These are phyloP conservation scores for Drosophila atripex DNA, from an alignment of 2,888 invertebrate genomes.

Conservation along the genomic window DNA sequence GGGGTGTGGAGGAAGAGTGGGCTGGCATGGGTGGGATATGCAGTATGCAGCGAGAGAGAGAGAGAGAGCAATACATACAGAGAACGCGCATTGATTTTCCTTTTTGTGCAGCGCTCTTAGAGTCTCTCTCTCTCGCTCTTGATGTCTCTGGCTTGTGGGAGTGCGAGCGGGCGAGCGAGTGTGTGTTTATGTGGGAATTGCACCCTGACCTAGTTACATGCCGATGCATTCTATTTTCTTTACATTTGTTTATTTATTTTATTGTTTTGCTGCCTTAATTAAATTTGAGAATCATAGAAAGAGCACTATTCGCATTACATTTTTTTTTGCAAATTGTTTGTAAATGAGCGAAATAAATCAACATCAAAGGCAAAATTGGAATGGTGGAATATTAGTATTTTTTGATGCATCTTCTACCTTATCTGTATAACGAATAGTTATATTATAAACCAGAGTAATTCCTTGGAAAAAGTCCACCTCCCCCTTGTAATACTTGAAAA, in stretches of 20 bases:
- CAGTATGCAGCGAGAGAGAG: conserved; percentile 19
- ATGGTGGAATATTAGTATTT: too few species aligned
- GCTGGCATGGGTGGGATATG: conserved; percentile 8
- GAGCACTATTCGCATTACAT: not conserved
- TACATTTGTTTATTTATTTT: conserved; percentile 30
- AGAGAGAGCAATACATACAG: conserved; percentile 13
- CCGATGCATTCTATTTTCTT: conserved; percentile 58
- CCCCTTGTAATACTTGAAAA: too few species aligned
- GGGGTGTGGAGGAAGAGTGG: too few species aligned
- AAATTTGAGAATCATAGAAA: conserved; percentile 12
- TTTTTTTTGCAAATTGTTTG: not conserved
- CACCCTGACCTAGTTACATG: conserved; percentile 83
- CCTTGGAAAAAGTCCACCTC: too few species aligned
- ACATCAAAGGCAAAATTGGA: not conserved
- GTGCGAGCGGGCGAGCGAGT: conserved; percentile 1
- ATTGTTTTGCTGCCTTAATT: conserved; percentile 21
- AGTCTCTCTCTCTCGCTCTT: conserved; percentile 23
- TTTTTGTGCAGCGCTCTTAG: conserved; percentile 29
- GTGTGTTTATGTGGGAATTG: conserved; percentile 61
- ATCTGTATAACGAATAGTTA: too few species aligned
- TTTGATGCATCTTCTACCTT: too few species aligned
- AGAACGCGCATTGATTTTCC: conserved; percentile 49
- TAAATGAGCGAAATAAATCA: not conserved
- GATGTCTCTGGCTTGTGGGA: not conserved
- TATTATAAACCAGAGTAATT: too few species aligned